Percentiles rank a stretch among this genome's conserved stretches.
These are phyloP conservation scores for Sporophila hypoxantha DNA, from an alignment of 2,113 vertebrate genomes.

Conservation along the genomic window DNA sequence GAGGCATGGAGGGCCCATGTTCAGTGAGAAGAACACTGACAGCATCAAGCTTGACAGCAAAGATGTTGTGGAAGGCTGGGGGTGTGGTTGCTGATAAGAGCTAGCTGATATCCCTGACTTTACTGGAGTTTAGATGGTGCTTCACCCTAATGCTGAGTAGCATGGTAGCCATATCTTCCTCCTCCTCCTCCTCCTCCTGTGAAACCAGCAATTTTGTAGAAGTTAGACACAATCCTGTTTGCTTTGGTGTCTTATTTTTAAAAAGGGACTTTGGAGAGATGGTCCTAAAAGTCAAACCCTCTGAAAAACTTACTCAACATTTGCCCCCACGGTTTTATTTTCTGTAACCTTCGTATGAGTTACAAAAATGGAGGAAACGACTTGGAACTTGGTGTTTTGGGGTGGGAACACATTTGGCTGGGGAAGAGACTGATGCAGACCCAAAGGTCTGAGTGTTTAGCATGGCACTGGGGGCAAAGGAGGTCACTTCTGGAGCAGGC, in stretches of 20 bases:
- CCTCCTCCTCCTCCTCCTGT: constrained; percentile 40
- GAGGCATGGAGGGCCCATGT: constrained; percentile 81
- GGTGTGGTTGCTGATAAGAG: constrained; percentile 78
- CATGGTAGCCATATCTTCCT: constrained; percentile 43
- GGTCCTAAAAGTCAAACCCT: constrained; percentile 2
- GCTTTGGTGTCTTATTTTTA: constrained; percentile 46
- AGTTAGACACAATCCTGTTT: constrained; percentile 52
- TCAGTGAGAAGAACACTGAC: constrained; percentile 77
- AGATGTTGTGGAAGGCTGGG: constrained; percentile 76
- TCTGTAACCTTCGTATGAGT: background rate
- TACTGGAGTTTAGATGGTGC: constrained; percentile 57
- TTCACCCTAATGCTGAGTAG: constrained; percentile 53
- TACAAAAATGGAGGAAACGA: background rate
- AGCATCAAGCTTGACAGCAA: constrained; percentile 87
- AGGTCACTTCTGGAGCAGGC: background rate
- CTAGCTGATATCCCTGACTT: constrained; percentile 2
- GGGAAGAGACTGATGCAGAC: background rate
- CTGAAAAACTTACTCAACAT: background rate
- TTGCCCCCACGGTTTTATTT: background rate
- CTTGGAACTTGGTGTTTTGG: background rate
- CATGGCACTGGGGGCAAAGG: background rate
- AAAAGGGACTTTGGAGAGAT: constrained; percentile 32
- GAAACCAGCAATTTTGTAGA: constrained; percentile 59
- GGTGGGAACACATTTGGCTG: background rate
- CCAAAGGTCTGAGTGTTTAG: background rate